Base-by-base conservation (phyloP, 2,888 invertebrate genomes). In the Drosophila melanosoma region DNA sequence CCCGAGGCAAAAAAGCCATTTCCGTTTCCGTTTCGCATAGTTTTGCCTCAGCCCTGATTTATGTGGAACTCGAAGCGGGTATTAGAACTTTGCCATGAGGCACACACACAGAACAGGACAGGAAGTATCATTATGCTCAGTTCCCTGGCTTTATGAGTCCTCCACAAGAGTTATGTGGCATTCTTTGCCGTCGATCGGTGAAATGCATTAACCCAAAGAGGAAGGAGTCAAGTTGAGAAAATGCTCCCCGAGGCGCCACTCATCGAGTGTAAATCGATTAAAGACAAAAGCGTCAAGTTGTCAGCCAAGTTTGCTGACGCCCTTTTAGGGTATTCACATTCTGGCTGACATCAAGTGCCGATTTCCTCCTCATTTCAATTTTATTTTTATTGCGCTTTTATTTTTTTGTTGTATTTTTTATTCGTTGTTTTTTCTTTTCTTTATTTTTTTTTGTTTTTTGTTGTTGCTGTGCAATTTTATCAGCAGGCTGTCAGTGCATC, bases 11-110 rank as follows among this genome's bases (percentile, higher is more conserved):
- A 60, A 81, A 67, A 67, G 48, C 76, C 83, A 89, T 85, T 89
- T 90, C 89, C 88, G 87, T 80, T 85, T 84, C 89, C 85, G 87
- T 74, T 45, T 80, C 58, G 54, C 84, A 81, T 74, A 81, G 84
- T 79, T 82, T 60, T 62, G 52, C 53, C 67, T 66, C 42, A 51
- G 53, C 60, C n/a, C 64, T 75, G 82, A 79, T 80, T 82, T 80
- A 79, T 79, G 76, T 69, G 29, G 29, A 29, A 29, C 80, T 67
- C 71, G 53, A 36, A 68, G 33, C 65, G 78, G 78, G 78, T 52
- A 72, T 71, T 63, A 72, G 62, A 76, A 62, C 76, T 80, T 72
- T 63, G 76, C 62, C 72, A 68, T 71, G 38, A 48, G 51, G 52
- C 68, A 40, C 35, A 74, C 35, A 74, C 48, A 15, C 57, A 32